Evolutionary conservation across 1,140 invertebrate genomes (phyloP), one percentile per base, ranked within the genome.

Genomic region (Zeugodacus cucurbitae): DNA sequence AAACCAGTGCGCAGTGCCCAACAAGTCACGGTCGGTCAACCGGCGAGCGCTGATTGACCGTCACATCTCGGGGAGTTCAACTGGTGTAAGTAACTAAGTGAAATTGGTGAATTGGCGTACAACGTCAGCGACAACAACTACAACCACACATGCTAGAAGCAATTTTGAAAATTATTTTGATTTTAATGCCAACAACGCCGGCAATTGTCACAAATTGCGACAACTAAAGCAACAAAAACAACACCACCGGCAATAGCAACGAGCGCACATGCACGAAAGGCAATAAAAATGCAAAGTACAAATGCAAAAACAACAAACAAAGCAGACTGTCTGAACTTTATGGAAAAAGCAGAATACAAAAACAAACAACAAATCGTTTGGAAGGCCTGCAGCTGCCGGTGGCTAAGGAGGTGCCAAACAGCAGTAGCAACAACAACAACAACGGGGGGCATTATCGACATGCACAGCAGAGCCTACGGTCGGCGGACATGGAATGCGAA

Each of bases 131-230:
- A 44, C 70, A 41, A 14, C 32, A 74, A 74, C 44, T 11, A 14
- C 1, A 54, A 17, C 48, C 14, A 20, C 70, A 44, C 32, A 41
- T n/a, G 26, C 26, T n/a, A 29, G 26, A 54, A 48, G 74, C 74
- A 44, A 82, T 29, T 48, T 82, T 41, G 34, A 74, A 74, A 37
- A 37, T 74, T 74, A 74, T 74, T 74, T 41, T 41, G 67, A 74
- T 74, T 74, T 74, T 74, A 37, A 74, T 74, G 67, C 67, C 32
- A 74, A 74, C 67, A 74, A 22, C 34, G 20, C 3, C 67, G 34
- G 34, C 74, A 82, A 82, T 82, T 48, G 74, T 82, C 74, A 82
- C 74, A 82, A 44, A 82, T 82, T 82, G 10, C 74, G 37, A 82
- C 41, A 82, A 82, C 41, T 10, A 54, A 82, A 82, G 26, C 74